Conservation (phyloP, 2,797 vertebrate genomes). For the Tiaroga cobitis region DNA sequence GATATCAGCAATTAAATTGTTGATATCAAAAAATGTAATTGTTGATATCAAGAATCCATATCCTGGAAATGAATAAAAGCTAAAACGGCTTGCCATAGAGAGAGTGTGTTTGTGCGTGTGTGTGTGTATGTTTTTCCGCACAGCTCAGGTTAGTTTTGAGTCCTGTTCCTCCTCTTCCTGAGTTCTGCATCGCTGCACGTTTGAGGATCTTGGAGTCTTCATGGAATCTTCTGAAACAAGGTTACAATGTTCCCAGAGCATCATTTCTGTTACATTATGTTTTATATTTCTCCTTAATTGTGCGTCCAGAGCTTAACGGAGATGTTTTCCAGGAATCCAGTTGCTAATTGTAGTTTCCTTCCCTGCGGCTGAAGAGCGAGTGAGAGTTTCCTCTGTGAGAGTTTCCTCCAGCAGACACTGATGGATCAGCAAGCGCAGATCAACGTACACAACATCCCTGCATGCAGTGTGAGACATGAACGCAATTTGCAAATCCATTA, state of each 20-base stretch:
- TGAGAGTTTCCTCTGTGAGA: not conserved
- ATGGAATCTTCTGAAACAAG: not conserved
- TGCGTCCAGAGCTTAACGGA: not conserved
- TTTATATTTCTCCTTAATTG: not conserved
- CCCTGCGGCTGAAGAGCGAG: not conserved
- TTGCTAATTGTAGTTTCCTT: not conserved
- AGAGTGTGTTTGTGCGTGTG: no score
- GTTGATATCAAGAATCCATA: no score
- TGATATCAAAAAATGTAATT: no score
- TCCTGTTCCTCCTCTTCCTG: not conserved
- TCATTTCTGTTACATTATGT: not conserved
- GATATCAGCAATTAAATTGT: no score
- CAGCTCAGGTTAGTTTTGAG: not conserved
- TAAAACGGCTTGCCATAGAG: no score
- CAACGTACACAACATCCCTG: not conserved
- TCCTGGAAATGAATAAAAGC: no score
- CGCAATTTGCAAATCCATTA: conserved; percentile 37
- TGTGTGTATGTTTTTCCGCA: no score
- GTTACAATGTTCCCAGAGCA: not conserved
- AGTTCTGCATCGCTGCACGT: not conserved
- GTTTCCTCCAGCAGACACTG: conserved; percentile 25
- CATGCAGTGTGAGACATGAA: not conserved
- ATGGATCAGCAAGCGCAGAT: conserved; percentile 8
- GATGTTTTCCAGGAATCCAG: not conserved
- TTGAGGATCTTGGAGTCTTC: not conserved